A percentile compares a stretch with the other conserved stretches of the same genome.
These are phyloP conservation scores for Ardeotis arabs DNA, from an alignment of 2,113 vertebrate species.

Conservation along the genomic window DNA sequence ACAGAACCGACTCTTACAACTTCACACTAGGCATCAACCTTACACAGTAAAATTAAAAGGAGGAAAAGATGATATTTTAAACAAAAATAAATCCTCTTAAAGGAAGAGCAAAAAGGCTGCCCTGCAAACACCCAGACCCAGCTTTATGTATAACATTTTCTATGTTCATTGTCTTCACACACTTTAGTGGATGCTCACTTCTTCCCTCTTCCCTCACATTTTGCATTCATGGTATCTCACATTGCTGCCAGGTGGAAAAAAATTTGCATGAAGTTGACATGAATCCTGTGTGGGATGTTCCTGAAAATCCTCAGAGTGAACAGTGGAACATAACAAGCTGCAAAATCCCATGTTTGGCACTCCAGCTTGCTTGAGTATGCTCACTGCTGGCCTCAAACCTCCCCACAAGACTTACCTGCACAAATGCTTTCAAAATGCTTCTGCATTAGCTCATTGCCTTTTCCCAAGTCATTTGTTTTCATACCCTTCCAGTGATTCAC, in stretches of 20 bases:
- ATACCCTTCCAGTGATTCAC: background rate
- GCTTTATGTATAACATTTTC: background rate
- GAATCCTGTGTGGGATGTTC: slow-evolving; percentile 31
- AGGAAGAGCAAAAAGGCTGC: background rate
- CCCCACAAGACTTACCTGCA: background rate
- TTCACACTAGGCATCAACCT: background rate
- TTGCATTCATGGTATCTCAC: background rate
- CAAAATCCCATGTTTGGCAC: slow-evolving; percentile 3
- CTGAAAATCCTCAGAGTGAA: slow-evolving; percentile 28
- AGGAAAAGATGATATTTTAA: background rate
- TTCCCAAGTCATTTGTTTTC: background rate
- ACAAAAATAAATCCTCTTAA: background rate
- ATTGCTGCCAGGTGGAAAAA: background rate
- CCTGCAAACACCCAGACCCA: background rate
- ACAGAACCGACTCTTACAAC: background rate
- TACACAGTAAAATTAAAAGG: background rate
- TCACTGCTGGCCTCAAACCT: background rate
- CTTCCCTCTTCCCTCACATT: background rate
- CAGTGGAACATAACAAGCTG: background rate
- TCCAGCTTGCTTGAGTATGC: background rate
- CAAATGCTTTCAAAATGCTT: background rate
- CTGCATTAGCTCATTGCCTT: background rate
- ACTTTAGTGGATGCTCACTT: background rate
- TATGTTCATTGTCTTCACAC: background rate
- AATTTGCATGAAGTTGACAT: background rate